Conservation (phyloP, 2,113 vertebrate genomes). For the Clarias batrachus region DNA sequence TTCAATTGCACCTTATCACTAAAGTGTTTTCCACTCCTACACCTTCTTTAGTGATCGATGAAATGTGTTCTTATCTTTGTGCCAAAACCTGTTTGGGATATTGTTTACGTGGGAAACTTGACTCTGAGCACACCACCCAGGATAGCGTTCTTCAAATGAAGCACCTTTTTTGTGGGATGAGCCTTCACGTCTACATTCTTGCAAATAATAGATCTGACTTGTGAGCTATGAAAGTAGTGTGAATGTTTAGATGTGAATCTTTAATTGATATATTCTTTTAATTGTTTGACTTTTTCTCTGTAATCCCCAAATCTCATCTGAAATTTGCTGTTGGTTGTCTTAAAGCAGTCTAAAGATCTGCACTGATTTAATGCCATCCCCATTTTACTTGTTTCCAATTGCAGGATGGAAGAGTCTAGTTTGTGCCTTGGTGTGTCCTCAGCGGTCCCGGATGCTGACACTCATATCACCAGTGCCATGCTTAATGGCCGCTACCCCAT, state of each 20-base stretch:
- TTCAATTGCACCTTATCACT: slow-evolving; percentile 21
- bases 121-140: slow-evolving; percentile 31
- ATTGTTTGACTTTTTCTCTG: slow-evolving; percentile 22
- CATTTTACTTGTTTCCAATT: slow-evolving; percentile 60
- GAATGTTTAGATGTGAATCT: slow-evolving; percentile 21
- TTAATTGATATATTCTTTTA: not conserved
- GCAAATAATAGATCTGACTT: slow-evolving; percentile 31
- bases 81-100: slow-evolving; percentile 15
- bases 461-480: slow-evolving; percentile 88
- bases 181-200: slow-evolving; percentile 20
- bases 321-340: slow-evolving; percentile 37
- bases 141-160: slow-evolving; percentile 18
- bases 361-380: slow-evolving; percentile 2
- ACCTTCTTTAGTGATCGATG: slow-evolving; percentile 24
- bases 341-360: slow-evolving; percentile 10
- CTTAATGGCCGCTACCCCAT: slow-evolving; percentile 98
- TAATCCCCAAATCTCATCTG: not conserved
- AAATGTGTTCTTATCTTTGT: slow-evolving; percentile 32
- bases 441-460: slow-evolving; percentile 85
- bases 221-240: slow-evolving; percentile 13
- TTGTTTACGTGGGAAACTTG: slow-evolving; percentile 45
- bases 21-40: slow-evolving; percentile 29
- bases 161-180: slow-evolving; percentile 29
- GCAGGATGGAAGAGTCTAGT: slow-evolving; percentile 98
- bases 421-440: slow-evolving; percentile 99